A percentile compares a stretch with the other conserved stretches of the same genome.
Evolutionary conservation across 2,113 vertebrate genomes (phyloP).

Genomic region (Mormyrus lacerda): DNA sequence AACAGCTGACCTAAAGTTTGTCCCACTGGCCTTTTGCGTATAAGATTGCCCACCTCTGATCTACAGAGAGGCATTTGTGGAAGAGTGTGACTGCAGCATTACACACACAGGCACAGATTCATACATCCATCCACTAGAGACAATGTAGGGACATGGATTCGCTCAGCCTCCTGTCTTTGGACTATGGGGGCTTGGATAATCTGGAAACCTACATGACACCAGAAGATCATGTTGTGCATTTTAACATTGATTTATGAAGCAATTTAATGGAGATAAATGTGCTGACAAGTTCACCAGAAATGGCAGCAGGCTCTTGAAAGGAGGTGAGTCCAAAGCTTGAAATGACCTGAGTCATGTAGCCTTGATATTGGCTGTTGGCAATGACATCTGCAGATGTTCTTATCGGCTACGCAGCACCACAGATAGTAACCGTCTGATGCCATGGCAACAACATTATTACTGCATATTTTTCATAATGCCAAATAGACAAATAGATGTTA

Average conservation of each 20-base stretch:
- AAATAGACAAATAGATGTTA: neutral
- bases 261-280: neutral
- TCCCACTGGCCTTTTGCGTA: neutral
- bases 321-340: neutral
- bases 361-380: conserved; percentile 1
- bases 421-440: neutral
- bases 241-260: neutral
- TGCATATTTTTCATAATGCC: neutral
- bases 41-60: neutral
- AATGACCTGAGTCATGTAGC: neutral
- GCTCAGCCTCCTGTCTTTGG: neutral
- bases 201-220: neutral
- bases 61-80: neutral
- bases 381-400: conserved; percentile 1
- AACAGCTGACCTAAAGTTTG: neutral
- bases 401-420: neutral
- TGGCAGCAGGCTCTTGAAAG: neutral
- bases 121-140: neutral
- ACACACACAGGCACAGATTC: neutral
- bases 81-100: neutral
- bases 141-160: neutral
- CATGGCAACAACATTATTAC: neutral
- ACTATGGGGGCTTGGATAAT: neutral
- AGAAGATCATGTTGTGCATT: neutral
- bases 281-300: neutral